Evolutionary conservation across 53 echinoderm and acorn worm species (phyloP).

Genomic region (Mesocentrotus franciscanus): DNA sequence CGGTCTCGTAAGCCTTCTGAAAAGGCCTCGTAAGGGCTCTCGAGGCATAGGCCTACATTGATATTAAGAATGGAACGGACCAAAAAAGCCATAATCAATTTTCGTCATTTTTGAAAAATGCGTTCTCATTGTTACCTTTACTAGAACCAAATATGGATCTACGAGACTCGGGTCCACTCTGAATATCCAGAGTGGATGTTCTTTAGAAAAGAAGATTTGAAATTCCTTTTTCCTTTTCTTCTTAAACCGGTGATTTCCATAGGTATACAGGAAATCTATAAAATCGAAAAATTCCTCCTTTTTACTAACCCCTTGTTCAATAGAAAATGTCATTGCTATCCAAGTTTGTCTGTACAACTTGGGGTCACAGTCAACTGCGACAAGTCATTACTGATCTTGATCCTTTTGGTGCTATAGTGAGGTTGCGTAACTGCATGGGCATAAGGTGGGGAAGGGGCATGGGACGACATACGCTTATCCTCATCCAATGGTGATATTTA

Average conservation of each 20-base stretch:
- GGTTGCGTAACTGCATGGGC: no score
- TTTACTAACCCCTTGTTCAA: background rate
- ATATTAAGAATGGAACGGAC: background rate
- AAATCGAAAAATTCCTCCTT: background rate
- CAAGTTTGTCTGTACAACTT: background rate
- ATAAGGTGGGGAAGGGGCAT: no score
- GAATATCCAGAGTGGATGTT: background rate
- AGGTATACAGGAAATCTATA: background rate
- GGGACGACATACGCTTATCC: no score
- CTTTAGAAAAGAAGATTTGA: background rate
- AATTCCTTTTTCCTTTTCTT: background rate
- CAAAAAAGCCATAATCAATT: background rate
- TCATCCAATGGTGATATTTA: no score
- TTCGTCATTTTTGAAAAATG: background rate
- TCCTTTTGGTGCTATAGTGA: no score
- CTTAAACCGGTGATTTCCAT: background rate
- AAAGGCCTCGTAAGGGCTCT: background rate
- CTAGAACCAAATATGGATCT: background rate
- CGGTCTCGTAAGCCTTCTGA: background rate
- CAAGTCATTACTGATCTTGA: background rate
- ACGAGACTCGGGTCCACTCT: no score
- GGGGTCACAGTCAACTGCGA: background rate
- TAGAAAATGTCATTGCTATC: background rate
- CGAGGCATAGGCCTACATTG: background rate
- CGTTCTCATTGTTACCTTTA: background rate